phyloP scores from a whole-genome alignment of 1,140 invertebrate species.

The Thalassaphorura encarpata region DNA sequence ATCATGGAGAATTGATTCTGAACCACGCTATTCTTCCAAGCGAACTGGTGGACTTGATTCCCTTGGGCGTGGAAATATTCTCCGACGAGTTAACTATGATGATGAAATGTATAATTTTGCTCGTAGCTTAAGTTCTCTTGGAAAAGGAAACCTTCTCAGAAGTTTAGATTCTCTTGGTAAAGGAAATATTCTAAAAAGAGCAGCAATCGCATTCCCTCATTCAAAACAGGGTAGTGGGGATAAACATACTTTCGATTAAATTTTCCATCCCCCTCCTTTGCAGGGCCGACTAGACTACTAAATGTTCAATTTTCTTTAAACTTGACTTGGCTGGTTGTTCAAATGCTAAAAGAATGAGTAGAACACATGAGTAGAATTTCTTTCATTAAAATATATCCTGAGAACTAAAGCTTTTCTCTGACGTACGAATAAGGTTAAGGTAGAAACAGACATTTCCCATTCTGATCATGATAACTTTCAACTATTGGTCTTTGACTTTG shows the following conservation, averaged over 20 bases:
- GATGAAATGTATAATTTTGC: constrained; percentile 39
- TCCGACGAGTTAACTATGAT: constrained; percentile 36
- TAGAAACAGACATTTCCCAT: no score
- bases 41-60: constrained; percentile 18
- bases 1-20: constrained; percentile 17
- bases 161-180: constrained; percentile 31
- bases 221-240: background rate
- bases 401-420: no score
- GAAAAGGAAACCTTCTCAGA: constrained; percentile 2
- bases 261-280: no score
- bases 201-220: background rate
- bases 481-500: no score
- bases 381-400: no score
- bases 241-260: background rate
- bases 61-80: constrained; percentile 26
- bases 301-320: no score
- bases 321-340: no score
- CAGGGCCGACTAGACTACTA: no score
- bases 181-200: constrained; percentile 33
- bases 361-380: no score
- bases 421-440: no score
- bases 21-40: background rate
- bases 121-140: background rate
- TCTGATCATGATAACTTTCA: no score
- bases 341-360: no score